phyloP scores from a whole-genome alignment of 2,113 vertebrate species.

The Misgurnus anguillicaudatus region DNA sequence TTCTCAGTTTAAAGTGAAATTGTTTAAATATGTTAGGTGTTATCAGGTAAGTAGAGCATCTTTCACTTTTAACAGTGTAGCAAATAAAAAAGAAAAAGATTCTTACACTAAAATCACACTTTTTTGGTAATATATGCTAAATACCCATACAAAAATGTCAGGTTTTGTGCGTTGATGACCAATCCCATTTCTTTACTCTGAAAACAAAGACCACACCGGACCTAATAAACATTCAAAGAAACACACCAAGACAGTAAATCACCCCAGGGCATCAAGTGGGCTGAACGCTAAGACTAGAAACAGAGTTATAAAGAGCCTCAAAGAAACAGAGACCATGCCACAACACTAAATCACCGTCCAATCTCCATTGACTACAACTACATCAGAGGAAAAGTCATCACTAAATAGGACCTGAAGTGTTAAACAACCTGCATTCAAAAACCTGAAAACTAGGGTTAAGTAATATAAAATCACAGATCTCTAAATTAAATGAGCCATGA shows the following conservation, averaged over 20 bases:
- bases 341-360: constrained; percentile 23
- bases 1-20: no score
- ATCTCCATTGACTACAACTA: constrained; percentile 21
- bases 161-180: background rate
- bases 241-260: constrained; percentile 9
- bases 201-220: background rate
- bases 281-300: constrained; percentile 4
- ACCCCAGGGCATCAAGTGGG: constrained; percentile 13
- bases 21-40: no score
- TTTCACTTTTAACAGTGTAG: no score
- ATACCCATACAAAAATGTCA: background rate
- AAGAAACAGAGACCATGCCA: background rate
- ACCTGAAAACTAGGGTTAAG: background rate
- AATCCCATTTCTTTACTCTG: background rate
- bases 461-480: background rate
- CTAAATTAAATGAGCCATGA: background rate
- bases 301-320: constrained; percentile 15
- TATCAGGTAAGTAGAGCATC: no score
- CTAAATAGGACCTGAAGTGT: background rate
- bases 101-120: background rate
- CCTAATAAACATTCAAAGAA: constrained; percentile 10
- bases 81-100: no score
- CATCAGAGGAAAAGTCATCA: background rate
- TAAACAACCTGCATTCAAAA: background rate
- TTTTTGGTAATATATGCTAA: background rate